Base-by-base conservation (phyloP, 2,888 invertebrate species). In the Tetrapedia diversipes region DNA sequence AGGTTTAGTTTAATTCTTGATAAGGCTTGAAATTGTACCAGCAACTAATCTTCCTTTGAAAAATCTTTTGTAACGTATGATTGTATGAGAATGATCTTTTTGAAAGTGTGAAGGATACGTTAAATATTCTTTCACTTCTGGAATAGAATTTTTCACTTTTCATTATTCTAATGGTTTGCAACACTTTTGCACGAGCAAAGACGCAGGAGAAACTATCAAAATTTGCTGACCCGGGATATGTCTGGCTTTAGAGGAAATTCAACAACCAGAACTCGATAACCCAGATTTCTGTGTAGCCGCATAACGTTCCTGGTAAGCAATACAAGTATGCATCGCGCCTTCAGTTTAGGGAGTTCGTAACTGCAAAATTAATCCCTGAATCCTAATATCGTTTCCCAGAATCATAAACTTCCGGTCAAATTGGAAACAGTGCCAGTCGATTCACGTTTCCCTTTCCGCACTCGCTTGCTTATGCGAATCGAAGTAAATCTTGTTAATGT, bases 271-370 rank as follows among this genome's bases (percentile, higher is more conserved):
- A 72, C 72, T 60, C 59, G 75, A 75, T 75, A 75, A 75, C 75
- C 75, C 47, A 75, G 72, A 73, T 77, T 69, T 71, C 56, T 61
- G 68, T 61, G 56, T 68, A 51, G 72, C 74, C 77, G 66, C 72
- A n/a, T 56, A 66, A 57, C 60, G 54, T 67, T 63, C 64, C 41
- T 22, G 29, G 71, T 64, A 69, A 69, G 75, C 68, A 54, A 71
- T 71, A 64, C 74, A 59, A 71, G 63, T 74, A 53, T 59, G 57
- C n/a, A 59, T 64, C 57, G 34, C 74, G 19, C 41, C 57, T 34
- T 19, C 27, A 53, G 71, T 64, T 74, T 39, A 53, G 51, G 29
- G 51, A 74, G 74, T 71, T 74, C 14, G 57, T 64, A 63, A 49
- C 74, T 63, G 60, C 54, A 60, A 69, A 72, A 72, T 72, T 72